Conservation (phyloP, 2,888 invertebrate species). For the Cenopis cana region DNA sequence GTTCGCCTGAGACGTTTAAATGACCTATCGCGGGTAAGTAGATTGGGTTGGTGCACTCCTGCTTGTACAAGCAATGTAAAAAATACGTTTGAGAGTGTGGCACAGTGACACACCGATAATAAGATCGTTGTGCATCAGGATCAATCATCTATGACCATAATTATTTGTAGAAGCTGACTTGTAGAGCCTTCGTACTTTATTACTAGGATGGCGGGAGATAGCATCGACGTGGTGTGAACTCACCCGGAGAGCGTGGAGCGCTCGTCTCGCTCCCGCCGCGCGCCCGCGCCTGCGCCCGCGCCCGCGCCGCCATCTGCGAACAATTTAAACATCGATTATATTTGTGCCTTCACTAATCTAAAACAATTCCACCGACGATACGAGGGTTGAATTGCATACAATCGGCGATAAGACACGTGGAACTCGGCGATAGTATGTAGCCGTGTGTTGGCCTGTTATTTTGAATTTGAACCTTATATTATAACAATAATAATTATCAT, state of each 20-base stretch:
- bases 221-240: constrained; percentile 11
- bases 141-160: no score
- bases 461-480: no score
- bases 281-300: no score
- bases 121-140: not conserved
- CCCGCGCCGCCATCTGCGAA: constrained; percentile 52
- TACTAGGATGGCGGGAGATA: no score
- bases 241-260: constrained; percentile 63
- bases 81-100: not conserved
- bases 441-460: no score
- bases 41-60: constrained; percentile 1
- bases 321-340: not conserved
- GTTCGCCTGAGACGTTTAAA: no score
- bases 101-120: not conserved
- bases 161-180: no score
- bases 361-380: not conserved
- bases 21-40: not conserved
- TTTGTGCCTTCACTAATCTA: no score
- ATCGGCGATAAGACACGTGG: no score
- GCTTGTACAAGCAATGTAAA: not conserved
- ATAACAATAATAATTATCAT: no score
- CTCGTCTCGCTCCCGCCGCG: constrained; percentile 54
- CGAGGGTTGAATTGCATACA: not conserved
- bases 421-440: no score
- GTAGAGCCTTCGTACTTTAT: no score